Conservation (phyloP, 2,888 invertebrate species). For the Mesorhabditis sp. region DNA sequence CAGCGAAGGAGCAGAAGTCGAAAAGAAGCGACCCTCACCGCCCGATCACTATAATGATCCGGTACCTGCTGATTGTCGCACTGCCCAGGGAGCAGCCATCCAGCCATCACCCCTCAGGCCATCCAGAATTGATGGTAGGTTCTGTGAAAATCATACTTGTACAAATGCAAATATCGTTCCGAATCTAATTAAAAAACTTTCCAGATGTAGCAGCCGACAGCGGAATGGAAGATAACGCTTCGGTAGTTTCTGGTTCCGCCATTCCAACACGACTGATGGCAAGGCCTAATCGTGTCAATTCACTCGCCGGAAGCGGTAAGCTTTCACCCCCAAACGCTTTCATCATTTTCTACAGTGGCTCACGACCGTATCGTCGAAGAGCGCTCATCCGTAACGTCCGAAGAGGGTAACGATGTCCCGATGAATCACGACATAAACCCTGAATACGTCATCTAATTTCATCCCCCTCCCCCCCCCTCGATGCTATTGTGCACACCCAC, state of each 20-base stretch:
- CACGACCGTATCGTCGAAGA: constrained; percentile 3
- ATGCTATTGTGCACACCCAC: no score
- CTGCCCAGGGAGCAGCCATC: no score
- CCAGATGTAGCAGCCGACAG: not conserved
- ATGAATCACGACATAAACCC: not conserved
- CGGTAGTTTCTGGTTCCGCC: constrained; percentile 2
- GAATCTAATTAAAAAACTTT: not conserved
- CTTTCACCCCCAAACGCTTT: not conserved
- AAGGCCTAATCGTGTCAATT: not conserved
- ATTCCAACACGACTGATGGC: not conserved
- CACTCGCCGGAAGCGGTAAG: constrained; percentile 3
- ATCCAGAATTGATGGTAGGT: not conserved
- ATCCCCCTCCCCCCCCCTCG: no score
- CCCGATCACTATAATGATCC: not conserved
- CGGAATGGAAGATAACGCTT: constrained; percentile 5
- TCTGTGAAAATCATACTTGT: not conserved
- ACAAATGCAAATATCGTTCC: not conserved
- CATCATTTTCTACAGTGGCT: not conserved
- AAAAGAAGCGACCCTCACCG: not conserved
- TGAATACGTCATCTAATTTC: not conserved
- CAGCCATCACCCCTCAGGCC: not conserved
- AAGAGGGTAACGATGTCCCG: constrained; percentile 5
- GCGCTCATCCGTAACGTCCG: not conserved
- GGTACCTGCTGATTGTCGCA: no score
- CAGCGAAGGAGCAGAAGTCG: not conserved